phyloP scores from a whole-genome alignment of 2,888 invertebrate species.

The Bugulina stolonifera region DNA sequence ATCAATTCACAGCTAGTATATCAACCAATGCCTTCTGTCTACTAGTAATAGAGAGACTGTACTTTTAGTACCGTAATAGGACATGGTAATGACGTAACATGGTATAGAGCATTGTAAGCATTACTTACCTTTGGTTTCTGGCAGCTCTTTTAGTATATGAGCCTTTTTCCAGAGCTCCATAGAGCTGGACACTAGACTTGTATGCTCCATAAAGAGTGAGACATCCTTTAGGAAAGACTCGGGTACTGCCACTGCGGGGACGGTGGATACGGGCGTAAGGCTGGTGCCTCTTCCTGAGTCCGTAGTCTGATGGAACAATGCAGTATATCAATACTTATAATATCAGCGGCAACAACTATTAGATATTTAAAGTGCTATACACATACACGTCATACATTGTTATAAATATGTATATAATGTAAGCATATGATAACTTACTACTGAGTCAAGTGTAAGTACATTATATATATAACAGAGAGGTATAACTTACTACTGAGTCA shows the following conservation, averaged over 20 bases:
- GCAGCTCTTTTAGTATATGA: too few relatives aligned
- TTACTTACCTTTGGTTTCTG: too few relatives aligned
- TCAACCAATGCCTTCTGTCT: not conserved
- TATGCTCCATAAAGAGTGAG: not conserved
- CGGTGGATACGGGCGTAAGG: not conserved
- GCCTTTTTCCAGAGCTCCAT: too few relatives aligned
- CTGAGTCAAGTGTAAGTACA: too few relatives aligned
- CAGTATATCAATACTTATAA: not conserved
- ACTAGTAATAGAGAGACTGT: not conserved
- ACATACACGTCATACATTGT: too few relatives aligned
- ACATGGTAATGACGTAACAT: not conserved
- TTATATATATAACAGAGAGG: too few relatives aligned
- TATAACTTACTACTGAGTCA: too few relatives aligned
- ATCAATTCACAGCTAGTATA: not conserved
- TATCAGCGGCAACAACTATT: too few relatives aligned
- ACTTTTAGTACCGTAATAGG: not conserved
- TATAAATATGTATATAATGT: too few relatives aligned
- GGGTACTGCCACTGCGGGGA: not conserved
- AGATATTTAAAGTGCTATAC: too few relatives aligned
- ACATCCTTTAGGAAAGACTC: not conserved
- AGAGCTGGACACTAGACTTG: not conserved
- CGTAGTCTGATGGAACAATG: not conserved
- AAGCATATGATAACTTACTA: too few relatives aligned
- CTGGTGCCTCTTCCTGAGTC: conserved; percentile 20
- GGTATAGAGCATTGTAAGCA: not conserved